A percentile compares a stretch with the other conserved stretches of the same genome.
phyloP scores from a whole-genome alignment of 37 sponge, comb jelly and placozoan genomes.

The Eunapius fragilis region DNA sequence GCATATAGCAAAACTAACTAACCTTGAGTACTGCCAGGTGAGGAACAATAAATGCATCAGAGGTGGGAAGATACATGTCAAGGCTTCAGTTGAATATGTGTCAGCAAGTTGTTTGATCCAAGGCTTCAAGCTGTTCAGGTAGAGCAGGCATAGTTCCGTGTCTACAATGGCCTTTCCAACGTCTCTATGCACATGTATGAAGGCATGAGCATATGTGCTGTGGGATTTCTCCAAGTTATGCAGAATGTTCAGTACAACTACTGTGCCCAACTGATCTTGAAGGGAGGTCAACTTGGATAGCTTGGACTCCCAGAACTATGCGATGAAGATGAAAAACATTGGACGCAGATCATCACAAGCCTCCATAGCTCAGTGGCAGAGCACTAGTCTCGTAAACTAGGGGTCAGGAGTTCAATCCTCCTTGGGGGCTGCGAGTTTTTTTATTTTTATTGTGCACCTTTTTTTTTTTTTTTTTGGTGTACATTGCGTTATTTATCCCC shows the following conservation, averaged over 20 bases:
- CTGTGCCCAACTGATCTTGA: constrained; percentile 64
- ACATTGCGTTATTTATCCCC: no score
- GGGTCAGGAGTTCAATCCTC: constrained; percentile 93
- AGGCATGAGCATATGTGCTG: constrained; percentile 76
- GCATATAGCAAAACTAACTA: neutral
- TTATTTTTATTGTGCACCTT: constrained; percentile 15
- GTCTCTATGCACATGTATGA: constrained; percentile 71
- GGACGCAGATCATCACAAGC: constrained; percentile 6
- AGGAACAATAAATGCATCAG: constrained; percentile 62
- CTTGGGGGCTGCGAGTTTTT: constrained; percentile 59
- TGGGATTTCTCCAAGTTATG: constrained; percentile 63
- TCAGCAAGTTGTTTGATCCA: constrained; percentile 61
- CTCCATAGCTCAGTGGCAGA: constrained; percentile 91
- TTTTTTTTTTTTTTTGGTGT: neutral
- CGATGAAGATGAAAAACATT: neutral
- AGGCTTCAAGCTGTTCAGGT: constrained; percentile 72
- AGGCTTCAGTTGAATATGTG: constrained; percentile 23
- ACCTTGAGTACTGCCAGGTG: constrained; percentile 81
- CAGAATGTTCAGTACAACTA: constrained; percentile 71
- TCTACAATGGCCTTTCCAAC: constrained; percentile 69
- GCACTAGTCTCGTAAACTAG: constrained; percentile 94
- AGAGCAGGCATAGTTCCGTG: constrained; percentile 59
- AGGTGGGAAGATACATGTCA: constrained; percentile 63
- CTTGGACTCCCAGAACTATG: constrained; percentile 75
- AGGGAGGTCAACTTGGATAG: constrained; percentile 57